Evolutionary conservation across 2,888 invertebrate genomes (phyloP), one percentile per base, ranked within the genome.

Genomic region (Nebria salina): DNA sequence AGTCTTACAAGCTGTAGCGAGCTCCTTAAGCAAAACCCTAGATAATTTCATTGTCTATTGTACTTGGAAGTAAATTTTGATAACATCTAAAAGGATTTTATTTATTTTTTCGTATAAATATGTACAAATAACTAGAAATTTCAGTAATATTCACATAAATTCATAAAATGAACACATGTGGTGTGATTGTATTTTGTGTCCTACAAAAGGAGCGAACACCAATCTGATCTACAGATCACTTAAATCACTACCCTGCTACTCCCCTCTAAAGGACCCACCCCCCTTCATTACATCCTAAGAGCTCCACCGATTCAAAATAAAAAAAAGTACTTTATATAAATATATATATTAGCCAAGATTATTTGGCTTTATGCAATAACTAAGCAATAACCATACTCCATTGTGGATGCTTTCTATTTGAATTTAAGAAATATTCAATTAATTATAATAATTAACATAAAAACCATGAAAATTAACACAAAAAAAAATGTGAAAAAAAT

Each of bases 351-450:
- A 72, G 78, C 78, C 72, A 80, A 70, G 34, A 75, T 75, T 73
- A 43, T 42, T 85, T 85, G 90, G 90, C 90, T 89, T 89, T 89
- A 89, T 88, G 90, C 90, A 90, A 90, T 90, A 90, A 90, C 87
- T 89, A 87, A 90, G 90, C 90, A 90, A 90, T 90, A 90, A 90
- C 90, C 89, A 88, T 89, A 89, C 87, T 89, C 89, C 89, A 89
- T 89, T 89, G 89, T 90, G 90, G 90, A 89, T 89, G 90, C 90
- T 90, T 89, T 89, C 87, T 86, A 89, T 87, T 89, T 88, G 87
- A 89, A 88, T 87, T 88, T 87, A 88, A 89, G 89, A 88, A 86
- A 84, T 83, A 84, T 84, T 84, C 87, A 87, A 87, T 86, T 87
- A 87, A 87, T 88, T 87, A 87, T 83, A 83, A 83, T 83, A 83